Evolutionary conservation across 2,113 vertebrate species (phyloP).

Genomic region (Candoia aspera): DNA sequence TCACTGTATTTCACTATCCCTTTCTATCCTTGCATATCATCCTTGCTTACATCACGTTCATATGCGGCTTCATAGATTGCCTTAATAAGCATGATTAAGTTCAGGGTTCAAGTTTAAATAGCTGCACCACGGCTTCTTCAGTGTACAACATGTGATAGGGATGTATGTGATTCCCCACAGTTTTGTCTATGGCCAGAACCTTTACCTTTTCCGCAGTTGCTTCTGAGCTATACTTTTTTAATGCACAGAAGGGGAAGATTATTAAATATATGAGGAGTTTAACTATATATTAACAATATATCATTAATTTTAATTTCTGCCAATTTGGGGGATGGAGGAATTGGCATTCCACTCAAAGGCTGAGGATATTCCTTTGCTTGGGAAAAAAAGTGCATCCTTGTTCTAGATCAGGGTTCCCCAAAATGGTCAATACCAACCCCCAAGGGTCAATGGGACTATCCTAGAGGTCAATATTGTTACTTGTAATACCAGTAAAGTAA

Average conservation of each 20-base stretch:
- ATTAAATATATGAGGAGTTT: background rate
- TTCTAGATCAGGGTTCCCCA: background rate
- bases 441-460: background rate
- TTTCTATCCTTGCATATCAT: background rate
- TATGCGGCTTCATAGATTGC: background rate
- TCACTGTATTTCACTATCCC: background rate
- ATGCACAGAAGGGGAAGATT: background rate
- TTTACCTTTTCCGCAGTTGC: background rate
- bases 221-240: background rate
- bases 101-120: background rate
- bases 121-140: background rate
- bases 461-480: background rate
- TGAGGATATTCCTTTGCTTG: background rate
- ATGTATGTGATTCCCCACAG: background rate
- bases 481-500: too few relatives aligned
- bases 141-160: background rate
- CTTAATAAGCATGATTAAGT: background rate
- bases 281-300: background rate
- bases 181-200: background rate
- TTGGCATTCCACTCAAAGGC: background rate
- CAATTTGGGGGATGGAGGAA: background rate
- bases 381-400: background rate
- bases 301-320: background rate
- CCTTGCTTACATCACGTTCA: background rate
- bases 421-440: background rate